phyloP scores from a whole-genome alignment of 2,888 invertebrate species.

The Tachystola acroxantha region DNA sequence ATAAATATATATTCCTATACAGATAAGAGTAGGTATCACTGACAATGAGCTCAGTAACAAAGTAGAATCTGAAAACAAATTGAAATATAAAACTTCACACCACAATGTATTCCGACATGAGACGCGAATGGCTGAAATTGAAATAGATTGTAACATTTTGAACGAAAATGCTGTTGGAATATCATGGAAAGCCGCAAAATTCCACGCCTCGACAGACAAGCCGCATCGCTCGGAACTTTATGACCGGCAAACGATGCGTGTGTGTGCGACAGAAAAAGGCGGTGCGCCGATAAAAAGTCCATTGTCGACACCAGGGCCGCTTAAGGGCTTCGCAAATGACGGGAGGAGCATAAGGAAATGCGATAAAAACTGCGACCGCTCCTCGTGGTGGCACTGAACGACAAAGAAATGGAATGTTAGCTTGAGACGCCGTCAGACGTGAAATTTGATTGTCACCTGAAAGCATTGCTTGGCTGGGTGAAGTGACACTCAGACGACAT shows the following conservation, averaged over 20 bases:
- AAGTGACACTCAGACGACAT: slow-evolving; percentile 7
- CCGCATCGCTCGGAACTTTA: slow-evolving; percentile 46
- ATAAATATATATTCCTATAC: too few relatives aligned
- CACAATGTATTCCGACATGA: background rate
- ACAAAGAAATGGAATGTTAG: slow-evolving; percentile 45
- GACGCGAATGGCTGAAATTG: slow-evolving; percentile 23
- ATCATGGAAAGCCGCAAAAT: slow-evolving; percentile 38
- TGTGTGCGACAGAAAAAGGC: slow-evolving; percentile 50
- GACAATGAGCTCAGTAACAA: too few relatives aligned
- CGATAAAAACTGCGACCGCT: slow-evolving; percentile 59
- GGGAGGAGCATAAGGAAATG: slow-evolving; percentile 46
- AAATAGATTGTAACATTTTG: slow-evolving; percentile 26
- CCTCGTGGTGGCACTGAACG: slow-evolving; percentile 35
- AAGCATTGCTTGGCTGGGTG: slow-evolving; percentile 26
- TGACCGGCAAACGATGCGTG: slow-evolving; percentile 56
- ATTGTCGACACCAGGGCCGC: slow-evolving; percentile 56
- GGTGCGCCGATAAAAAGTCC: slow-evolving; percentile 62
- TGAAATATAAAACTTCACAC: background rate
- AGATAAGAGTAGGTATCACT: too few relatives aligned
- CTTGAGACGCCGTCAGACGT: slow-evolving; percentile 42
- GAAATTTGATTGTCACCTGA: slow-evolving; percentile 52
- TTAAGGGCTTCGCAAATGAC: slow-evolving; percentile 61
- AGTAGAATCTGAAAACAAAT: background rate
- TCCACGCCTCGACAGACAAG: slow-evolving; percentile 42
- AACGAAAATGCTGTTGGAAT: slow-evolving; percentile 28